Percentiles rank a stretch among this genome's conserved stretches.
These are phyloP conservation scores for Himantopus leucocephalus DNA, from an alignment of 2,113 vertebrate genomes.

Conservation along the genomic window DNA sequence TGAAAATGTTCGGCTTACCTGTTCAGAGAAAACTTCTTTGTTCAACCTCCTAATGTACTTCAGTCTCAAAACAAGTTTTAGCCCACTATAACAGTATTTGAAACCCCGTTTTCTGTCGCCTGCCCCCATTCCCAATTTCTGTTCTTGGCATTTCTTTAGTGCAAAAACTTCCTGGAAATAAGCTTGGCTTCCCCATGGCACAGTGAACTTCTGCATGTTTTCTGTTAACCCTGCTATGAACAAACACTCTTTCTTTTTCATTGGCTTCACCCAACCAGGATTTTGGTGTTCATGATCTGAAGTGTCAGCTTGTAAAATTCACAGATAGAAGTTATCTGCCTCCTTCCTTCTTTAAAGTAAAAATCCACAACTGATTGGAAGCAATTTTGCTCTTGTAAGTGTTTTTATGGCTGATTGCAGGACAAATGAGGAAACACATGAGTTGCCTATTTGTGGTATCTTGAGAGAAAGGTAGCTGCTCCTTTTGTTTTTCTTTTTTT, in stretches of 20 bases:
- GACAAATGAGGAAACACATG: neutral
- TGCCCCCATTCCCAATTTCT: rapidly evolving
- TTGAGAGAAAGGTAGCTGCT: neutral
- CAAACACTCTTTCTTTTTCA: neutral
- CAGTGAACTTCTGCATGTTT: neutral
- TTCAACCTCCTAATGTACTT: neutral
- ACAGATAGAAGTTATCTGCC: neutral
- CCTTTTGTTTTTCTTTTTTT: neutral
- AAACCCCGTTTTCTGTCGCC: neutral
- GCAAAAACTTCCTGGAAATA: neutral
- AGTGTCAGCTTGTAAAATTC: neutral
- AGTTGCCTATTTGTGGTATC: neutral
- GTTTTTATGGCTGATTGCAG: neutral
- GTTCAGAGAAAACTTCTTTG: neutral
- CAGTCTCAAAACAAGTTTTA: neutral
- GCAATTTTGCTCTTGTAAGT: neutral
- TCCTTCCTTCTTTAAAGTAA: neutral
- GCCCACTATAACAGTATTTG: neutral
- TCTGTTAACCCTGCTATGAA: neutral
- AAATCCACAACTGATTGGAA: neutral
- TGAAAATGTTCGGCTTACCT: neutral
- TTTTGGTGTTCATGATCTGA: neutral
- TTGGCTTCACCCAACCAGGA: neutral
- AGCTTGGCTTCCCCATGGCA: neutral
- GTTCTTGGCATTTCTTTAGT: neutral